A percentile compares a stretch with the other conserved stretches of the same genome.
Evolutionary conservation across 2,888 invertebrate species (phyloP).

Genomic region (Drosophila differens): DNA sequence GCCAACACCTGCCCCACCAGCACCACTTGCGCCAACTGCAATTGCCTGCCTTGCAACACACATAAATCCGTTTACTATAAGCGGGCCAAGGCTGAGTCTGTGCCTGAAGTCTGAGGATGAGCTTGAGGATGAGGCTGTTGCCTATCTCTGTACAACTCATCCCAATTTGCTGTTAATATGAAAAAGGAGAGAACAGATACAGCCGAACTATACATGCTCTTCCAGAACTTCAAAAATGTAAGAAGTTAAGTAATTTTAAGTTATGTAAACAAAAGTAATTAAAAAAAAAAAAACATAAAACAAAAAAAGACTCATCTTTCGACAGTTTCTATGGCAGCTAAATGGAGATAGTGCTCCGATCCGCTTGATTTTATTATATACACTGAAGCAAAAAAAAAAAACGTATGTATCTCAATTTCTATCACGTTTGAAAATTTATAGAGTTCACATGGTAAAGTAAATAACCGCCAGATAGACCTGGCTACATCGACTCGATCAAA

Average conservation of each 20-base stretch:
- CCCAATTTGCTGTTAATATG: slow-evolving; percentile 7
- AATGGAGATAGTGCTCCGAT: not conserved
- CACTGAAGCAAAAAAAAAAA: not conserved
- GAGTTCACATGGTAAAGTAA: not conserved
- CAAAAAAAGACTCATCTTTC: not conserved
- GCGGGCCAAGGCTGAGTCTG: slow-evolving; percentile 41
- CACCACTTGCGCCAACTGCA: not conserved
- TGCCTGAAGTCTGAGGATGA: not conserved
- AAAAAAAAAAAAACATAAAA: not conserved
- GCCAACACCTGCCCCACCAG: slow-evolving; percentile 1
- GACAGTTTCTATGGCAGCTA: not conserved
- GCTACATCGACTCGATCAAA: not conserved
- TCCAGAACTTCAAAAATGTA: not conserved
- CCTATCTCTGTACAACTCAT: slow-evolving; percentile 5
- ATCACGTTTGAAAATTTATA: not conserved
- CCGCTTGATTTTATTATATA: not conserved
- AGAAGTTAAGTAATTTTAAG: not conserved
- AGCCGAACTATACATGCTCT: not conserved
- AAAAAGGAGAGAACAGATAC: not conserved
- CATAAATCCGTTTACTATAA: slow-evolving; percentile 15
- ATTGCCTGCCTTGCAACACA: slow-evolving; percentile 5
- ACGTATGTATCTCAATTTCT: not conserved
- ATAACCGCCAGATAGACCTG: not conserved
- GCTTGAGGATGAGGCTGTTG: not conserved
- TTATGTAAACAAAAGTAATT: not conserved